phyloP scores from a whole-genome alignment of 2,113 vertebrate species.

The Pleuronectes platessa region DNA sequence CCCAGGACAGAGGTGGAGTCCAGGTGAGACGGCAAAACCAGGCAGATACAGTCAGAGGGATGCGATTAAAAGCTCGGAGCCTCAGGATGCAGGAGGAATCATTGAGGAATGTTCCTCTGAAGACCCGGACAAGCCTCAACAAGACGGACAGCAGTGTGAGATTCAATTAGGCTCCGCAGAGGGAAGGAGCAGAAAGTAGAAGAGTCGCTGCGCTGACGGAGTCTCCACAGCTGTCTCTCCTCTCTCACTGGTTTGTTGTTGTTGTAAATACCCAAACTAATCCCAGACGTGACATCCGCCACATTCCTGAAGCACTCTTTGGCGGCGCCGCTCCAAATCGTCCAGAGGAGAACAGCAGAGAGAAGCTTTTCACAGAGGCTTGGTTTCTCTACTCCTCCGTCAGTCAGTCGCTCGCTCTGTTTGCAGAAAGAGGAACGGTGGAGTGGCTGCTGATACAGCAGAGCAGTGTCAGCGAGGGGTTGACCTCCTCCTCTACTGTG shows the following conservation, averaged over 20 bases:
- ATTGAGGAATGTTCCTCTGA: conserved; percentile 35
- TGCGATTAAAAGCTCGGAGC: conserved; percentile 21
- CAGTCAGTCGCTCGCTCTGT: conserved; percentile 13
- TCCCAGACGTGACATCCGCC: conserved; percentile 13
- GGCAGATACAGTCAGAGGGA: conserved; percentile 25
- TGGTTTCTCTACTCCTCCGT: conserved; percentile 19
- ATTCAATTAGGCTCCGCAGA: conserved; percentile 37
- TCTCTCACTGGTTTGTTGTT: conserved; percentile 32
- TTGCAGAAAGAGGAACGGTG: conserved; percentile 55
- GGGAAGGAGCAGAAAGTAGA: conserved; percentile 20
- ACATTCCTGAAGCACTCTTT: conserved; percentile 26
- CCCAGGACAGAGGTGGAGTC: conserved; percentile 11
- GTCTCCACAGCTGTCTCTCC: conserved; percentile 27
- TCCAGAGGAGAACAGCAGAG: neutral
- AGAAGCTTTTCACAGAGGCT: conserved; percentile 13
- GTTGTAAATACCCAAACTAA: conserved; percentile 35
- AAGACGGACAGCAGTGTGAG: conserved; percentile 34
- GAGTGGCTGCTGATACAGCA: conserved; percentile 27
- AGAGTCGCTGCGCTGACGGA: conserved; percentile 10
- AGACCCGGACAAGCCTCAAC: conserved; percentile 57
- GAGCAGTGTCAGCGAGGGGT: neutral
- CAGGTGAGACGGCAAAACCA: conserved; percentile 34
- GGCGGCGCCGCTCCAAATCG: conserved; percentile 12
- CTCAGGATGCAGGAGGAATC: conserved; percentile 17
- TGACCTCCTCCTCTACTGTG: conserved; percentile 61